phyloP scores from a whole-genome alignment of 2,113 vertebrate species.

The Epinephelus fuscoguttatus region DNA sequence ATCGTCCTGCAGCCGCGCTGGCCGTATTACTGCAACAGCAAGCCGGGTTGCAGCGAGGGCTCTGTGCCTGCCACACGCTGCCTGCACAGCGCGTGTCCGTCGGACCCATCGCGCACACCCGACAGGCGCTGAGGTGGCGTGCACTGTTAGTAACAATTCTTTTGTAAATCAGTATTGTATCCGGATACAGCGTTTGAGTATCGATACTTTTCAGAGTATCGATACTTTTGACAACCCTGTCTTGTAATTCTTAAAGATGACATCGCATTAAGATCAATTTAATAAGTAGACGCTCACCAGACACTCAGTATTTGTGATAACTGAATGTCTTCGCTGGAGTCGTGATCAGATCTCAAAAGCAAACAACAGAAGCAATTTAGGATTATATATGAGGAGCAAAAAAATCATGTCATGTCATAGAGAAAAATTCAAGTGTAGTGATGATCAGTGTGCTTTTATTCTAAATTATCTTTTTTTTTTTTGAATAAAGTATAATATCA shows the following conservation, averaged over 20 bases:
- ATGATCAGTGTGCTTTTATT: background rate
- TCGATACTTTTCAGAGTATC: no score
- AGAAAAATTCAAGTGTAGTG: background rate
- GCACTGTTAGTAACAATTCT: no score
- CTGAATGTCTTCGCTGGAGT: background rate
- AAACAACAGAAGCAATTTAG: background rate
- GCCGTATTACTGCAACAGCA: no score
- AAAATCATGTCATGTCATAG: background rate
- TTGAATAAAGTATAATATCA: background rate
- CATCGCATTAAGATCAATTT: background rate
- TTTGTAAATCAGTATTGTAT: no score
- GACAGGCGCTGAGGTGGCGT: no score
- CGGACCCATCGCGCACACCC: no score
- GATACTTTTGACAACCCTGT: background rate
- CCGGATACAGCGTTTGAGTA: no score
- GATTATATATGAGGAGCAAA: background rate
- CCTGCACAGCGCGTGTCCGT: no score
- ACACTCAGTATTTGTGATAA: background rate
- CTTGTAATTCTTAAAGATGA: background rate
- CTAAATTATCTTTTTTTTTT: background rate
- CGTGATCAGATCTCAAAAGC: background rate
- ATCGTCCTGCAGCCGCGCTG: no score
- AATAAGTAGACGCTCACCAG: background rate
- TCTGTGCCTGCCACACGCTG: no score
- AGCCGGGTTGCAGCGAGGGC: no score